A percentile compares a stretch with the other conserved stretches of the same genome.
Conservation (phyloP, 2,797 vertebrate species). For the Sebastes goodei region DNA sequence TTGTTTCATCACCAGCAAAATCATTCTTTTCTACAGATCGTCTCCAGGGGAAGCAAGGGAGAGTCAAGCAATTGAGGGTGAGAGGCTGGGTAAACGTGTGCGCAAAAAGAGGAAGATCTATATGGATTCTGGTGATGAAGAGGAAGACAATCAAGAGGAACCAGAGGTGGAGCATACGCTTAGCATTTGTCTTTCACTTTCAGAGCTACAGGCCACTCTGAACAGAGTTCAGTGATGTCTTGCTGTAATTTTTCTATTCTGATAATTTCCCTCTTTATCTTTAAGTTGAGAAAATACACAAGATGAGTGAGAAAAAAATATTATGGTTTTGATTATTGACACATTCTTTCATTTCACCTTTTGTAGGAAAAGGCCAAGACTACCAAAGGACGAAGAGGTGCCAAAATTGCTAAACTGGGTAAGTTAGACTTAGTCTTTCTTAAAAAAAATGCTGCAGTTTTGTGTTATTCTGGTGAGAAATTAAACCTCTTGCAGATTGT, state of each 20-base stretch:
- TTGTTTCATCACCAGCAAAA: neutral
- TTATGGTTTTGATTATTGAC: neutral
- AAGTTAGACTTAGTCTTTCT: constrained; percentile 30
- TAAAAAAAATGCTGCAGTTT: neutral
- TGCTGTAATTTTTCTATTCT: neutral
- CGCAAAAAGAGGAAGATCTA: constrained; percentile 91
- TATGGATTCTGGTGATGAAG: constrained; percentile 92
- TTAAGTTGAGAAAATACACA: neutral
- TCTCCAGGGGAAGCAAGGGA: constrained; percentile 80
- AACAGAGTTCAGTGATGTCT: neutral
- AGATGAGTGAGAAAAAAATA: neutral
- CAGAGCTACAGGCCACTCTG: neutral
- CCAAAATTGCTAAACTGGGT: constrained; percentile 90
- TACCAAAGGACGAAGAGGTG: constrained; percentile 87
- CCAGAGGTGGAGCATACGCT: constrained; percentile 79
- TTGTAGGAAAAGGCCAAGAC: constrained; percentile 88
- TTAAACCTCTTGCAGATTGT: neutral
- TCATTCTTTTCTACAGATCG: constrained; percentile 63
- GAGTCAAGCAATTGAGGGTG: constrained; percentile 78
- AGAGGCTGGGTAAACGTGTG: constrained; percentile 87
- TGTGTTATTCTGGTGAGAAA: neutral
- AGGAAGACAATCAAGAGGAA: constrained; percentile 88
- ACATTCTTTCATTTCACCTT: constrained; percentile 37
- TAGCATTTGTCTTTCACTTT: neutral
- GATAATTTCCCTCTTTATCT: neutral